A percentile compares a stretch with the other conserved stretches of the same genome.
Conservation (phyloP, 2,113 vertebrate species). For the Manacus vitellinus region DNA sequence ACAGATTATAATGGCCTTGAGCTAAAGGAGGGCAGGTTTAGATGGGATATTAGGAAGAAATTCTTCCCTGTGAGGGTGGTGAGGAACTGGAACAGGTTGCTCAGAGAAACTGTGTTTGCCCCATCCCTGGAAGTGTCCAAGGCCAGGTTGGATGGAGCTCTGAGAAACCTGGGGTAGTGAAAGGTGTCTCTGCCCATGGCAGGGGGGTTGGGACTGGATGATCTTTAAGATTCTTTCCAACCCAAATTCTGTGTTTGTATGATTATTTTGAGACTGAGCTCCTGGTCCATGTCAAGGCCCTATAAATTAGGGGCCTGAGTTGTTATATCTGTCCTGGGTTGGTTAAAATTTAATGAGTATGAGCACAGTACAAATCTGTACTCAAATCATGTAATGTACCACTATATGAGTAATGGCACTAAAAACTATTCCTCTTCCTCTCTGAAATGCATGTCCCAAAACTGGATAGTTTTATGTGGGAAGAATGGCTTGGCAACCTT, state of each 20-base stretch:
- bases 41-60: neutral
- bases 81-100: fast-evolving
- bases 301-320: neutral
- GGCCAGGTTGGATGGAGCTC: fast-evolving
- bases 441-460: neutral
- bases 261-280: neutral
- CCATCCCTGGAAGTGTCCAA: neutral
- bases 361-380: neutral
- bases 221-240: neutral
- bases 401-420: neutral
- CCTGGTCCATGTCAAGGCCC: too few relatives aligned
- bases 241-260: neutral
- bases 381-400: neutral
- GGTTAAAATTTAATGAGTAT: neutral
- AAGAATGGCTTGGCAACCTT: neutral
- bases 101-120: neutral
- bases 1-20: neutral
- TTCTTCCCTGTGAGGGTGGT: neutral
- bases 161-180: neutral
- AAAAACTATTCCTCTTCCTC: neutral
- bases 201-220: fast-evolving
- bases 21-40: neutral
- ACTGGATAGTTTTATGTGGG: neutral
- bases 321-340: neutral
- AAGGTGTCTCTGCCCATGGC: neutral